Evolutionary conservation across 2,888 invertebrate species (phyloP).

Genomic region (Thyatira batis): DNA sequence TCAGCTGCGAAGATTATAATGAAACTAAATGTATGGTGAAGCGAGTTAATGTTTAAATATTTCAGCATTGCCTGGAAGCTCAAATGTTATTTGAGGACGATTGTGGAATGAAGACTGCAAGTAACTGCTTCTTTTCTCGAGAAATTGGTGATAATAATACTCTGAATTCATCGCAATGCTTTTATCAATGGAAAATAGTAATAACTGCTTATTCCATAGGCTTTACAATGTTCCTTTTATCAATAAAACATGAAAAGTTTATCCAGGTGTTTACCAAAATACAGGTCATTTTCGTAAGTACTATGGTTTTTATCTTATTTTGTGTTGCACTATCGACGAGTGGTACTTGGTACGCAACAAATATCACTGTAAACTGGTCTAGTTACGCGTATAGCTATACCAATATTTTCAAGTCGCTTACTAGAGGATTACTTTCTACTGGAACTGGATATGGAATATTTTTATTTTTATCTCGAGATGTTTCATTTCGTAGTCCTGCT

Average conservation of each 20-base stretch:
- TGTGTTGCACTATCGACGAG: slow-evolving; percentile 58
- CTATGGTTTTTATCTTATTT: slow-evolving; percentile 51
- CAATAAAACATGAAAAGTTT: slow-evolving; percentile 54
- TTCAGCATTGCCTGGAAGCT: slow-evolving; percentile 70
- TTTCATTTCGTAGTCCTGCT: slow-evolving; percentile 67
- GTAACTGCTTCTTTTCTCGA: slow-evolving; percentile 60
- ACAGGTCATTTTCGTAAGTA: slow-evolving; percentile 41
- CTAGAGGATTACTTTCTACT: slow-evolving; percentile 49
- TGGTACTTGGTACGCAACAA: slow-evolving; percentile 64
- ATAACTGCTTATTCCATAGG: slow-evolving; percentile 39
- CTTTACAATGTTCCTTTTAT: slow-evolving; percentile 48
- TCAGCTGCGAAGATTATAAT: slow-evolving; percentile 57
- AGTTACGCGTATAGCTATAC: slow-evolving; percentile 26
- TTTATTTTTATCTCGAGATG: slow-evolving; percentile 54
- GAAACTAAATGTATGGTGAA: slow-evolving; percentile 67
- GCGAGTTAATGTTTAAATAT: slow-evolving; percentile 59
- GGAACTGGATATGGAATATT: slow-evolving; percentile 65
- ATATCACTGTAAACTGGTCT: slow-evolving; percentile 41
- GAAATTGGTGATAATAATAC: slow-evolving; percentile 62
- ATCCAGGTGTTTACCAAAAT: slow-evolving; percentile 49
- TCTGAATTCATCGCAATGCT: slow-evolving; percentile 30
- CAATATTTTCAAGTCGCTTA: slow-evolving; percentile 38
- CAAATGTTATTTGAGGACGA: slow-evolving; percentile 58
- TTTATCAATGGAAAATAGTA: slow-evolving; percentile 55
- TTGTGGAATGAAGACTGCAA: slow-evolving; percentile 68